Conservation (phyloP, 2,888 invertebrate genomes). For the Drosophila hamatofila region DNA sequence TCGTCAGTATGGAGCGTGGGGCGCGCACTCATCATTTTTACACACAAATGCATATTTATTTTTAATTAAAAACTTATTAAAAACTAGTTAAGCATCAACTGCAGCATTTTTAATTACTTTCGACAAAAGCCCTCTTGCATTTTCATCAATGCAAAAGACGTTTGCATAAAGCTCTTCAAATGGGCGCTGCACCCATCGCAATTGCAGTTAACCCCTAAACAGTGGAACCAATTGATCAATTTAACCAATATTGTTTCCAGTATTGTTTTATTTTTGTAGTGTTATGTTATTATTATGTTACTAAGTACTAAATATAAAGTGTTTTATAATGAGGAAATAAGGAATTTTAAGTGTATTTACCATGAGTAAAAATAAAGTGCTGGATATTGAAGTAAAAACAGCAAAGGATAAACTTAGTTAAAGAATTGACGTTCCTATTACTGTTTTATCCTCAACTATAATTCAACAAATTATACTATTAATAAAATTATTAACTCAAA, state of each 20-base stretch:
- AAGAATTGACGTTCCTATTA: no score
- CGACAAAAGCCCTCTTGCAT: conserved; percentile 65
- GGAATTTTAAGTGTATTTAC: no score
- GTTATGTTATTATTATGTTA: no score
- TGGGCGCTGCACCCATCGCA: conserved; percentile 26
- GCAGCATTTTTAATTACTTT: conserved; percentile 81
- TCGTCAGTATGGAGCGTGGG: conserved; percentile 1
- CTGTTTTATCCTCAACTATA: no score
- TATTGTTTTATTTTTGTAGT: no score
- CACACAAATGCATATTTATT: conserved; percentile 81
- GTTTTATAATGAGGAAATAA: no score
- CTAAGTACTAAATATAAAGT: no score
- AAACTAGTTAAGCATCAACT: conserved; percentile 81
- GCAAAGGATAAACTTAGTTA: no score
- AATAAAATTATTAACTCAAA: no score
- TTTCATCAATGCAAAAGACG: conserved; percentile 80
- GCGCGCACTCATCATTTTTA: conserved; percentile 70
- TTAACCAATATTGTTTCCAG: neutral
- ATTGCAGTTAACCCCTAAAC: conserved; percentile 24
- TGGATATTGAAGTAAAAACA: no score
- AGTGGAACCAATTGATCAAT: conserved; percentile 32
- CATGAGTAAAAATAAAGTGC: no score
- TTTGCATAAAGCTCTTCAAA: conserved; percentile 74
- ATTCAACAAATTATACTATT: no score
- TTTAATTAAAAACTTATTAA: conserved; percentile 81